Evolutionary conservation across 2,113 vertebrate genomes (phyloP).

Genomic region (Microtus ochrogaster): DNA sequence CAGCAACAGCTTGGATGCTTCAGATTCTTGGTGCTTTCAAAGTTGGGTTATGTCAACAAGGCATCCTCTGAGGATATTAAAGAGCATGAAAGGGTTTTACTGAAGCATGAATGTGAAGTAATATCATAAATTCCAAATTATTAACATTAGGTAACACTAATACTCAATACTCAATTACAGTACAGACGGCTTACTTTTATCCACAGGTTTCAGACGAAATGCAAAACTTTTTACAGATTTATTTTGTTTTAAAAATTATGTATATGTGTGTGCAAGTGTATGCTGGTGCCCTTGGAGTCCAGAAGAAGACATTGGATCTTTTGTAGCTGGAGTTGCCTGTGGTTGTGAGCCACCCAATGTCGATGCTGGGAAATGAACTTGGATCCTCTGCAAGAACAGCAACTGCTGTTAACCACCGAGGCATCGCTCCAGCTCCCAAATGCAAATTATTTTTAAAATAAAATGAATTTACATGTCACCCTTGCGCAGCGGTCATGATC

Average conservation of each 20-base stretch:
- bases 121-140: neutral
- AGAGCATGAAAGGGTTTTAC: neutral
- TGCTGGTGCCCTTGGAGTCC: neutral
- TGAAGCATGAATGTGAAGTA: neutral
- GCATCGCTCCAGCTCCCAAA: neutral
- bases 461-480: neutral
- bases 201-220: neutral
- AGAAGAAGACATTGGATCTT: neutral
- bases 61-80: constrained; percentile 20
- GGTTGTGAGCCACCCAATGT: neutral
- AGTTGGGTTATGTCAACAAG: constrained; percentile 66
- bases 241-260: neutral
- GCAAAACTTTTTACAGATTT: neutral
- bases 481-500: neutral
- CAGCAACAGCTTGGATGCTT: constrained; percentile 51
- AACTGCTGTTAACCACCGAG: neutral
- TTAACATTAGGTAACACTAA: neutral
- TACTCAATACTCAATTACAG: neutral
- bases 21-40: constrained; percentile 63
- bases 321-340: neutral
- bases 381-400: neutral
- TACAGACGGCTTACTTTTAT: neutral
- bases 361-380: neutral
- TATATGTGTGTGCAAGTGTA: neutral
- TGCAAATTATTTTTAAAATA: neutral